These are phyloP conservation scores for Penaeus vannamei DNA, from an alignment of 1,140 invertebrate species.

Conservation along the genomic window DNA sequence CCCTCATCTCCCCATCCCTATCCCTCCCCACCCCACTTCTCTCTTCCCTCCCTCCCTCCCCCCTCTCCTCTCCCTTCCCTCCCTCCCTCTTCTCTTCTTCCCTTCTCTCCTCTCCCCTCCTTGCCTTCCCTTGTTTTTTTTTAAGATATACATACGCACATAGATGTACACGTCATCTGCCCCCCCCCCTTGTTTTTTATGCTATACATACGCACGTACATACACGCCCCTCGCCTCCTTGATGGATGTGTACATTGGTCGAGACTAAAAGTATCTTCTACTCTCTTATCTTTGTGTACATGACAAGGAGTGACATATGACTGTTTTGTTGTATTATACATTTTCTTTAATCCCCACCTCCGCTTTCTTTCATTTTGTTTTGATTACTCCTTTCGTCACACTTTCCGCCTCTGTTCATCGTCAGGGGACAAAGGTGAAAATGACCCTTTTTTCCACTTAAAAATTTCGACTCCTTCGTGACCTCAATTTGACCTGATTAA, in stretches of 20 bases:
- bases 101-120: neutral
- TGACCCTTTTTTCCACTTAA: no score
- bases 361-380: neutral
- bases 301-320: neutral
- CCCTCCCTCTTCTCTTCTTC: neutral
- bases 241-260: no score
- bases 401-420: no score
- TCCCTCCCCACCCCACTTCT: neutral
- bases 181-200: neutral
- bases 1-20: neutral
- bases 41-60: neutral
- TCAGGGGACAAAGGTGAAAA: no score
- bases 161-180: neutral
- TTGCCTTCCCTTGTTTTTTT: neutral
- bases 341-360: neutral
- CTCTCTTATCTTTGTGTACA: neutral
- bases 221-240: no score
- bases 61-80: neutral
- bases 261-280: neutral
- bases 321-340: neutral
- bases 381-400: neutral
- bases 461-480: neutral
- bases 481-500: conserved; percentile 52
- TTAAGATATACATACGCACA: neutral
- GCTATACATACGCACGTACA: no score